Conservation (phyloP, 1,140 invertebrate species). For the Artemia franciscana region DNA sequence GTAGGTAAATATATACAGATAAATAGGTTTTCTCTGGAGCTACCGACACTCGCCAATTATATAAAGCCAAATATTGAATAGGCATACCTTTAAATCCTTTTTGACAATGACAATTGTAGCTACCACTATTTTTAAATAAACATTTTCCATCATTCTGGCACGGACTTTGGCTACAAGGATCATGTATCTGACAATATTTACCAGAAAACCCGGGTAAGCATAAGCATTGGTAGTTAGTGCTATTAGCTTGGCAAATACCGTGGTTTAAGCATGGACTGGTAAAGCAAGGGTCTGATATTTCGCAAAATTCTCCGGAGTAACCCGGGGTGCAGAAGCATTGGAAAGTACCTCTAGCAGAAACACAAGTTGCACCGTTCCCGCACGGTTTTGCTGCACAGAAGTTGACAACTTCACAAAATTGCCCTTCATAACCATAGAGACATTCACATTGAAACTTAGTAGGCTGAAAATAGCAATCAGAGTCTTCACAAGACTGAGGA, state of each 20-base stretch:
- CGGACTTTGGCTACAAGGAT: slow-evolving; percentile 16
- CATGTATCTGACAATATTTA: slow-evolving; percentile 12
- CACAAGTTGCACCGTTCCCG: slow-evolving; percentile 51
- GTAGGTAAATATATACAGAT: no score
- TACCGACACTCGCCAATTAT: no score
- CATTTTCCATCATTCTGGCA: slow-evolving; percentile 24
- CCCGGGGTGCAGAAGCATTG: slow-evolving; percentile 16
- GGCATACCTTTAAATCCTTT: no score
- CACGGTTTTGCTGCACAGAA: slow-evolving; percentile 62
- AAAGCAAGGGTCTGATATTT: slow-evolving; percentile 13
- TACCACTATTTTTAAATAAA: slow-evolving; percentile 16
- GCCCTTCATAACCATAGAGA: slow-evolving; percentile 15
- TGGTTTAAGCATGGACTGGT: slow-evolving; percentile 23
- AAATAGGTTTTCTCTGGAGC: no score
- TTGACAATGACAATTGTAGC: no score
- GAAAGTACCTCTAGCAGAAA: slow-evolving; percentile 22
- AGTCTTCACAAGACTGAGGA: no score
- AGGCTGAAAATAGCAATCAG: no score
- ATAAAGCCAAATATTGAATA: no score
- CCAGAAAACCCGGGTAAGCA: slow-evolving; percentile 17
- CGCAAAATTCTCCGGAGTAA: slow-evolving; percentile 15
- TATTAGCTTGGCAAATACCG: slow-evolving; percentile 19
- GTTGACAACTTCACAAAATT: slow-evolving; percentile 19
- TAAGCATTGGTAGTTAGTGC: slow-evolving; percentile 16
- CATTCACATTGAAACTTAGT: slow-evolving; percentile 12